Conservation (phyloP, 2,113 vertebrate genomes). For the Elephantulus edwardii region DNA sequence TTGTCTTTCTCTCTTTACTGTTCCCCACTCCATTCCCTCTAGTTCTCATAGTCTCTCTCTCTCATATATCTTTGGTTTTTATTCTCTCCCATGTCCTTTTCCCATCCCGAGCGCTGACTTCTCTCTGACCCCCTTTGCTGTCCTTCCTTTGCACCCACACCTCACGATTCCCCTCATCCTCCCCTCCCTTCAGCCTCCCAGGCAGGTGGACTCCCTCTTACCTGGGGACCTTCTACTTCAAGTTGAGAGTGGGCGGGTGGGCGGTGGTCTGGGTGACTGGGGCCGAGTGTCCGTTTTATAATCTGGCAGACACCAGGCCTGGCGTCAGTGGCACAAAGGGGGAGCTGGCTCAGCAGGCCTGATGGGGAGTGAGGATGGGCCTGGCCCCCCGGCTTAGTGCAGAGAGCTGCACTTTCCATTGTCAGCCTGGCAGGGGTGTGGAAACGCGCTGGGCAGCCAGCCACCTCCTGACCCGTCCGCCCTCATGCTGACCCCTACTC, state of each 20-base stretch:
- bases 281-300: conserved; percentile 70
- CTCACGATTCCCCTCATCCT: too few relatives aligned
- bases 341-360: conserved; percentile 64
- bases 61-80: background rate
- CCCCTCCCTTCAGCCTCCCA: background rate
- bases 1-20: too few relatives aligned
- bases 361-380: rapidly evolving
- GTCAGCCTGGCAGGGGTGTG: background rate
- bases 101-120: too few relatives aligned
- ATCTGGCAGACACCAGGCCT: conserved; percentile 64
- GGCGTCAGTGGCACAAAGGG: conserved; percentile 42
- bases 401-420: conserved; percentile 58
- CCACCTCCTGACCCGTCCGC: background rate
- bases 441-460: background rate
- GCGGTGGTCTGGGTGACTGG: background rate
- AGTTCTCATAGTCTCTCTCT: background rate
- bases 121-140: too few relatives aligned
- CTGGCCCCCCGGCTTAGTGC: background rate
- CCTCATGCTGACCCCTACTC: background rate
- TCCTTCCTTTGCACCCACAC: too few relatives aligned
- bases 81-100: too few relatives aligned
- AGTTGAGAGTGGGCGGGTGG: background rate
- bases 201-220: conserved; percentile 10
- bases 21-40: too few relatives aligned
- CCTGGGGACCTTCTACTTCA: conserved; percentile 56